A percentile compares a stretch with the other conserved stretches of the same genome.
Conservation (phyloP, 2,888 invertebrate species). For the Portevinia maculata region DNA sequence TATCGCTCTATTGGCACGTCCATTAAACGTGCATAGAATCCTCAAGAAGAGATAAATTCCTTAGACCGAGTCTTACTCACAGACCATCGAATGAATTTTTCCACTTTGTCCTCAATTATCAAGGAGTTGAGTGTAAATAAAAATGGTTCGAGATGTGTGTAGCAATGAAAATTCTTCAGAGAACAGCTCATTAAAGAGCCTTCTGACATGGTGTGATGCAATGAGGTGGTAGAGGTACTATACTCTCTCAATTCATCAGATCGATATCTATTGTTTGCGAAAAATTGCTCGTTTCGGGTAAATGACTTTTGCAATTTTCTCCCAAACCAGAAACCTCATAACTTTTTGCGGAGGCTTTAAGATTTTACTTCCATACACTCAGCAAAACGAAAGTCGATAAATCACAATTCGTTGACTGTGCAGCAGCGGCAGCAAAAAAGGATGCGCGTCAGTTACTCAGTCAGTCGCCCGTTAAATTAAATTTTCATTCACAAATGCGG, state of each 20-base stretch:
- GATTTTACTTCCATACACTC: constrained; percentile 4
- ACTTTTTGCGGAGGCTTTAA: constrained; percentile 75
- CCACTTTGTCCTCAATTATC: constrained; percentile 67
- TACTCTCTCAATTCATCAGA: constrained; percentile 43
- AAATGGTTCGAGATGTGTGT: constrained; percentile 16
- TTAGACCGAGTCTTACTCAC: constrained; percentile 44
- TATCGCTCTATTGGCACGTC: constrained; percentile 68
- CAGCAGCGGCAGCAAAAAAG: constrained; percentile 55
- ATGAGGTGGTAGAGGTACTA: constrained; percentile 3
- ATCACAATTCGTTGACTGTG: constrained; percentile 49
- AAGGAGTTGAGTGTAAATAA: constrained; percentile 63
- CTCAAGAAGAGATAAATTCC: constrained; percentile 54
- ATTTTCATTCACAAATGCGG: constrained; percentile 75
- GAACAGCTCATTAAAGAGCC: constrained; percentile 61
- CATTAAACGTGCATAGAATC: constrained; percentile 60
- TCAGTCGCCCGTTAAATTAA: constrained; percentile 83
- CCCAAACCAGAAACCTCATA: constrained; percentile 43
- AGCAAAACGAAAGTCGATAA: constrained; percentile 55
- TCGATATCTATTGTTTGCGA: constrained; percentile 58
- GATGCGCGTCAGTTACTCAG: constrained; percentile 77
- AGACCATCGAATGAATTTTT: constrained; percentile 55
- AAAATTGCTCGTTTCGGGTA: constrained; percentile 26
- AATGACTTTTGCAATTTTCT: constrained; percentile 52
- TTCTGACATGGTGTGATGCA: constrained; percentile 34
- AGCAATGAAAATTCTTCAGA: constrained; percentile 65